Evolutionary conservation across 2,797 vertebrate species (phyloP), one percentile per base, ranked within the genome.

Genomic region (Australoheros facetus): DNA sequence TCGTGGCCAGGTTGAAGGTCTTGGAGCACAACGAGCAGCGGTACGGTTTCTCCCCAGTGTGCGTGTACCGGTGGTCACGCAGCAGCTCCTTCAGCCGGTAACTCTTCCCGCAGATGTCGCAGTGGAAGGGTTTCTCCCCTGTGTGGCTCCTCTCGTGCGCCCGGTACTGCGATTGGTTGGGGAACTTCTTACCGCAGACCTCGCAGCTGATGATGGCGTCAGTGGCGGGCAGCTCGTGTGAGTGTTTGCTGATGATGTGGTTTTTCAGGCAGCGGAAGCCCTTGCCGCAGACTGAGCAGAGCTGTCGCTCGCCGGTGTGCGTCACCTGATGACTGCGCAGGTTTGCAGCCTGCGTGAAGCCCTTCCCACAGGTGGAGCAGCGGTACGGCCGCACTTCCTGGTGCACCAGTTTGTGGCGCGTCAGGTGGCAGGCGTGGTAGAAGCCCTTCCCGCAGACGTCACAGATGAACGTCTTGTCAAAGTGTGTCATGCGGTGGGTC

Each of bases 361-460:
- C 79, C 32, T 75, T 84, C 13, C 82, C 88, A 0, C 91, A 93
- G 42, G 62, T 70, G 56, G 66, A 0, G 54, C 90, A 92, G 7
- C 1, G 69, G 53, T 76, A 55, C 0, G 87, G 91, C 7, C 77
- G 75, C 9, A 37, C 79, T 1, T 83, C 85, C 56, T 64, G 74
- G 79, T 92, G 91, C 12, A 82, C 85, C 60, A 84, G 53, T 12
- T 83, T 83, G 85, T 93, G 91, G n/a, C 90, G 87, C 0, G 79
- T 91, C 56, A 93, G 82, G 81, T 91, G 87, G 16, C 89, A 83
- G 54, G 80, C 81, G 3, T 91, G 89, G 64, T 71, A 82, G 76
- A 93, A 93, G 60, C 85, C 73, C 39, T 81, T 89, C 6, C 92
- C 90, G 0, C 92, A 93, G n/a, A 90, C 16, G 8, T 90, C 88